A percentile compares a stretch with the other conserved stretches of the same genome.
Evolutionary conservation across 2,888 invertebrate genomes (phyloP).

Genomic region (Volucella bombylans): DNA sequence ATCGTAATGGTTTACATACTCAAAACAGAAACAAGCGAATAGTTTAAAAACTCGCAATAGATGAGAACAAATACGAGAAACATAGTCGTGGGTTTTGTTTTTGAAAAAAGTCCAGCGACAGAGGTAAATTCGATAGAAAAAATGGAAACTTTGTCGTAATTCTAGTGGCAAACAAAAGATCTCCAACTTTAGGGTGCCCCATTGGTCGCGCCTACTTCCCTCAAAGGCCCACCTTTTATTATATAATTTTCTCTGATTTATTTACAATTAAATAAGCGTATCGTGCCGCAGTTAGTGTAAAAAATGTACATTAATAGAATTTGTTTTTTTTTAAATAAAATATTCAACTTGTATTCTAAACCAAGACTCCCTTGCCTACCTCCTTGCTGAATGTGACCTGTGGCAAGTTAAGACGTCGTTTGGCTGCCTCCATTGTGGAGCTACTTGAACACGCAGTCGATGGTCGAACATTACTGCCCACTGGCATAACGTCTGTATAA

Average conservation of each 20-base stretch:
- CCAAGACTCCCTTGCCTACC: constrained; percentile 95
- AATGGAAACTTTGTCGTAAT: constrained; percentile 51
- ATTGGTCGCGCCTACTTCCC: too few species aligned
- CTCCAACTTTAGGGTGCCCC: too few species aligned
- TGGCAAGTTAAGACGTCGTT: constrained; percentile 88
- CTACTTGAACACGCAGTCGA: constrained; percentile 88
- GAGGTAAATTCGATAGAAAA: neutral
- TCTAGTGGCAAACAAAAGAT: constrained; percentile 2
- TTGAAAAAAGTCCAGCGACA: neutral
- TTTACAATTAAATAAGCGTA: constrained; percentile 54
- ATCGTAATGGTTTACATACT: constrained; percentile 11
- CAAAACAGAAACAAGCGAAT: constrained; percentile 19
- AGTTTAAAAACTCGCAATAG: too few species aligned
- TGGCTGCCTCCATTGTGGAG: constrained; percentile 85
- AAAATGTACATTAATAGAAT: constrained; percentile 46
- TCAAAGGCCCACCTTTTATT: too few species aligned
- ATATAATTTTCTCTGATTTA: neutral
- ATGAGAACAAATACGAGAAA: neutral
- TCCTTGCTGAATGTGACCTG: constrained; percentile 94
- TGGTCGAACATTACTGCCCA: constrained; percentile 83
- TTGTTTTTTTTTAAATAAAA: constrained; percentile 44
- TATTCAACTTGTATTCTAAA: constrained; percentile 82
- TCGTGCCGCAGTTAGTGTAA: constrained; percentile 41
- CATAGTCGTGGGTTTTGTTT: neutral
- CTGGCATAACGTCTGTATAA: constrained; percentile 73